Base-by-base conservation (phyloP, 2,888 invertebrate genomes). In the Ditylenchus weischeri region DNA sequence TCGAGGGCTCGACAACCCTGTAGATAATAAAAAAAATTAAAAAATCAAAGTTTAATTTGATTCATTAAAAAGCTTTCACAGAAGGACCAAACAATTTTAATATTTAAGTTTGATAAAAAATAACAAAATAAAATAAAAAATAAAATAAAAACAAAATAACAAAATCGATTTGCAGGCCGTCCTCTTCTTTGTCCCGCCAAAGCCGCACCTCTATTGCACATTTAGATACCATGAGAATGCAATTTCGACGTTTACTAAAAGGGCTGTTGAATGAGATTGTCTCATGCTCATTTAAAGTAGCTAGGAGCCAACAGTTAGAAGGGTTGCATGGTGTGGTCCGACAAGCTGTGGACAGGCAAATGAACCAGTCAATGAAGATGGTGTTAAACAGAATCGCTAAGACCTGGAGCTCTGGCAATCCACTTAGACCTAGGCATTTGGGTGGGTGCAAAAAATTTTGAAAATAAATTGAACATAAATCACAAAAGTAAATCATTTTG, bases 281-380 rank as follows among this genome's bases (percentile, higher is more conserved):
- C 59, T 19, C 21, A 10, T 59, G 19, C 8, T 38, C 59, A 19
- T 59, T 36, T n/a, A 59, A 54, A 54, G 8, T 59, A 59, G 43
- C 36, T 36, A 59, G 15, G 15, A 35, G 36, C n/a, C 23, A 35
- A 8, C 59, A 35, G 13, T 59, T 59, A n/a, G 43, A 59, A 11
- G 13, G 38, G 43, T 7, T 66, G 38, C 57, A 66, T 29, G 18
- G 19, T 10, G n/a, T 38, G 29, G 36, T 66, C 18, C 23, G 57
- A n/a, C 57, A 67, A 36, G 50, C 57, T 21, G 60, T 67, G 49
- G 64, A 67, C 54, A 43, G 49, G 43, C 49, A 47, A 19, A 48
- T 64, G 50, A 54, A 54, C 38, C 47, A 64, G 47, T 49, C 49
- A 21, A 61, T 64, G 38, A 19, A 61, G 54, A 63, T n/a, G 47